Percentiles rank a stretch among this genome's conserved stretches.
These are phyloP conservation scores for Drosophila pseudotakahashii DNA, from an alignment of 2,888 invertebrate species.

Conservation along the genomic window DNA sequence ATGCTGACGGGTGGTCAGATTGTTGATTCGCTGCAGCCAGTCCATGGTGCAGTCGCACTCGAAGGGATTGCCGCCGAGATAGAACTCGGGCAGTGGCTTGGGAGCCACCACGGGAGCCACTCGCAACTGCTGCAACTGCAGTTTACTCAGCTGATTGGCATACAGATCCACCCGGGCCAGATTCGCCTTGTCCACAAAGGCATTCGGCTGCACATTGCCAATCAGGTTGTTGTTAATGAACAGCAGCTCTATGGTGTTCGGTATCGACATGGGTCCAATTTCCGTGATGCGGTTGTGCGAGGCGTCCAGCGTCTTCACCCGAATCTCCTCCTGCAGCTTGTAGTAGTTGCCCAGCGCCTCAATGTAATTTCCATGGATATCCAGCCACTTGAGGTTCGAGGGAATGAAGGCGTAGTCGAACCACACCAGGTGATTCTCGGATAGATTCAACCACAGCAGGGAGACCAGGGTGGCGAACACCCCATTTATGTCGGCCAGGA, in stretches of 20 bases:
- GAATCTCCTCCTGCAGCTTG: slow-evolving; percentile 92
- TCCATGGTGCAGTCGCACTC: slow-evolving; percentile 98
- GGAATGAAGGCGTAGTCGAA: slow-evolving; percentile 97
- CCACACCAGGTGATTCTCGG: slow-evolving; percentile 96
- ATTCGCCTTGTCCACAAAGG: slow-evolving; percentile 93
- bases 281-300: slow-evolving; percentile 95
- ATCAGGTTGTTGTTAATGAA: slow-evolving; percentile 96
- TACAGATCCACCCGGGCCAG: slow-evolving; percentile 95
- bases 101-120: slow-evolving; percentile 88
- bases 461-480: slow-evolving; percentile 93
- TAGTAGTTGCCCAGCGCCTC: slow-evolving; percentile 95
- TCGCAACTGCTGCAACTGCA: slow-evolving; percentile 92
- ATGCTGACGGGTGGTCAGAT: slow-evolving; percentile 93
- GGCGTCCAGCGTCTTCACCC: slow-evolving; percentile 94
- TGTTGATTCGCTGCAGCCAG: slow-evolving; percentile 95
- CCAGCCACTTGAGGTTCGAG: slow-evolving; percentile 94
- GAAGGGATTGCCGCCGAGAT: slow-evolving; percentile 96
- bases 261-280: slow-evolving; percentile 92
- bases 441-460: slow-evolving; percentile 93
- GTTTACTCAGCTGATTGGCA: slow-evolving; percentile 92
- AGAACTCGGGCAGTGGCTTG: slow-evolving; percentile 93
- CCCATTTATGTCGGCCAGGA: slow-evolving; percentile 94
- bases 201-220: slow-evolving; percentile 91
- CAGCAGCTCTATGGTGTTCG: slow-evolving; percentile 93
- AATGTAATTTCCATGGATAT: slow-evolving; percentile 95